A percentile compares a stretch with the other conserved stretches of the same genome.
These are phyloP conservation scores for Sparidentex hasta DNA, from an alignment of 2,797 vertebrate genomes.

Conservation along the genomic window DNA sequence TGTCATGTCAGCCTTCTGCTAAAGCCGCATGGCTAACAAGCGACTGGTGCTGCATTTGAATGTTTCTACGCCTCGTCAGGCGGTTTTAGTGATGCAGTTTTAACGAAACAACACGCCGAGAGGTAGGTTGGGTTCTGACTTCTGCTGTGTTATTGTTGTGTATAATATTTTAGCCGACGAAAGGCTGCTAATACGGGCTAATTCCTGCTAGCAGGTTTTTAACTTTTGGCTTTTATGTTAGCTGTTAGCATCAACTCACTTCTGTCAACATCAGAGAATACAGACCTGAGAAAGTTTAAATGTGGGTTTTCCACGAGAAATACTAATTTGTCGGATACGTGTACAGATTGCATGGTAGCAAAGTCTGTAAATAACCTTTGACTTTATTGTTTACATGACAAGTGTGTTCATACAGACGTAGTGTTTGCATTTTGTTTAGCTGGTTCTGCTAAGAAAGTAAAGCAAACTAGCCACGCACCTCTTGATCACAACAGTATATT, in stretches of 20 bases:
- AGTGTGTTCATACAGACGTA: neutral
- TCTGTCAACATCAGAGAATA: neutral
- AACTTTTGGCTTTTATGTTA: neutral
- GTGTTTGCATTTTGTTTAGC: too few species aligned
- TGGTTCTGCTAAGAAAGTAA: neutral
- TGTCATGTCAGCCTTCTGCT: conserved; percentile 67
- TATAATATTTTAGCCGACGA: rapidly evolving
- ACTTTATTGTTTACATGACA: neutral
- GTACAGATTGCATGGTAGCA: neutral
- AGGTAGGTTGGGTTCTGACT: conserved; percentile 3
- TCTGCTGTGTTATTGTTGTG: rapidly evolving
- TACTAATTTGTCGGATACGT: neutral
- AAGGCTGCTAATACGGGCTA: too few species aligned
- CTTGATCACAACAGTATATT: neutral
- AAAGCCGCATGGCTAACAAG: conserved; percentile 30
- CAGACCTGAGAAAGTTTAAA: neutral
- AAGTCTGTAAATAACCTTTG: too few species aligned
- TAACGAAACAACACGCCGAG: neutral
- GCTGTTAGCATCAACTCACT: conserved; percentile 2
- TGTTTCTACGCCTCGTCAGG: rapidly evolving
- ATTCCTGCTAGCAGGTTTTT: neutral
- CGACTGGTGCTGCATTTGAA: rapidly evolving
- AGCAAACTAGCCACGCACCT: too few species aligned
- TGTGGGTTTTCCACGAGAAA: neutral
- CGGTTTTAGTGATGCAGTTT: neutral